Evolutionary conservation across 2,113 vertebrate species (phyloP).

Genomic region (Laterallus jamaicensis): DNA sequence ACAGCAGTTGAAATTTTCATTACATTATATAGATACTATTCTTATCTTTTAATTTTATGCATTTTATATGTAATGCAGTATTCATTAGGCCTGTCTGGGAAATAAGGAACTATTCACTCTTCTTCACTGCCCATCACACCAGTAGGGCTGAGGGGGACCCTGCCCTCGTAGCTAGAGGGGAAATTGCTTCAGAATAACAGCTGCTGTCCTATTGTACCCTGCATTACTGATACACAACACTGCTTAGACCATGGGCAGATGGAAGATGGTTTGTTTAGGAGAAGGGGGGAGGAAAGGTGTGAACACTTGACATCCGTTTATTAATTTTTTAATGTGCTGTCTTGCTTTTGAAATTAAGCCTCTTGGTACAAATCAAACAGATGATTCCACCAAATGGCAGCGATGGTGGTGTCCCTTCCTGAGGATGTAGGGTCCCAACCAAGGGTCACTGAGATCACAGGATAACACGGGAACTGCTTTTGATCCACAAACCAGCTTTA

Average conservation of each 20-base stretch:
- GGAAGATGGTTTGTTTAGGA: neutral
- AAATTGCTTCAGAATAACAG: neutral
- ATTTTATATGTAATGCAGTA: neutral
- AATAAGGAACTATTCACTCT: neutral
- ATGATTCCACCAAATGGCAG: neutral
- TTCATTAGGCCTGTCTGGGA: neutral
- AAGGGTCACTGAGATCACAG: neutral
- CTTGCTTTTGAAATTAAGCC: neutral
- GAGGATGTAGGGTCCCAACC: neutral
- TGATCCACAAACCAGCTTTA: neutral
- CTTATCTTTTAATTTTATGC: neutral
- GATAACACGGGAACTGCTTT: neutral
- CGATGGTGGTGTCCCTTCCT: neutral
- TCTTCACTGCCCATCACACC: neutral
- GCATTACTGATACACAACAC: neutral
- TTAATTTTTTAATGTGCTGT: neutral
- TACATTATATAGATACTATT: neutral
- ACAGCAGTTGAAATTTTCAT: neutral
- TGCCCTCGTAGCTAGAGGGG: neutral
- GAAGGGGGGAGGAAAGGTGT: neutral
- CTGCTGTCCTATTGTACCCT: neutral
- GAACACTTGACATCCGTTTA: neutral
- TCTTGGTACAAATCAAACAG: neutral
- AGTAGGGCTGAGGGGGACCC: neutral
- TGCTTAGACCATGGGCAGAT: neutral